Evolutionary conservation across 1,140 invertebrate genomes (phyloP).

Genomic region (Delia radicum): DNA sequence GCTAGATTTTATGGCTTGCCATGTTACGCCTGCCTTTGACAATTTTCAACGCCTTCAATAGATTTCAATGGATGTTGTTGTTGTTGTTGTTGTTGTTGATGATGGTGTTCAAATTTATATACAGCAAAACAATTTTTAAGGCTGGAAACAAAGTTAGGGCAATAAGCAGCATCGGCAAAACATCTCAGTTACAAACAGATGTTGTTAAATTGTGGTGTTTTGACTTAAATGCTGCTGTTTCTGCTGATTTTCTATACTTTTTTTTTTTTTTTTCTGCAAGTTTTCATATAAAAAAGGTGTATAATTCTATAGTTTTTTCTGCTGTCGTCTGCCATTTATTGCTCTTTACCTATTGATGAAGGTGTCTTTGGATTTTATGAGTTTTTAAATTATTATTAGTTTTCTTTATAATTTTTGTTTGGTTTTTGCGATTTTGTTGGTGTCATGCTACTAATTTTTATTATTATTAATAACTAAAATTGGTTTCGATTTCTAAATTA

Average conservation of each 20-base stretch:
- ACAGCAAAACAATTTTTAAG: background rate
- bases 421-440: background rate
- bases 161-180: too few species aligned
- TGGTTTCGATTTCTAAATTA: background rate
- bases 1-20: conserved; percentile 9
- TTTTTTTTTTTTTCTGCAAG: background rate
- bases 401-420: background rate
- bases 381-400: background rate
- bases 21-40: conserved; percentile 20
- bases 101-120: background rate
- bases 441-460: background rate
- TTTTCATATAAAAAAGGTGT: background rate
- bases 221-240: background rate
- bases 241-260: background rate
- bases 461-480: background rate
- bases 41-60: conserved; percentile 18
- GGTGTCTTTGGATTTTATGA: background rate
- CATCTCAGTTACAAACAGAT: too few species aligned
- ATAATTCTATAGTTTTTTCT: background rate
- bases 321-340: background rate
- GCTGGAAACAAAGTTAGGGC: too few species aligned
- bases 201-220: too few species aligned
- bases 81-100: background rate
- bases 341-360: too few species aligned
- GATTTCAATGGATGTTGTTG: background rate